Evolutionary conservation across 2,113 vertebrate genomes (phyloP).

Genomic region (Hypocryptadius cinnamomeus): DNA sequence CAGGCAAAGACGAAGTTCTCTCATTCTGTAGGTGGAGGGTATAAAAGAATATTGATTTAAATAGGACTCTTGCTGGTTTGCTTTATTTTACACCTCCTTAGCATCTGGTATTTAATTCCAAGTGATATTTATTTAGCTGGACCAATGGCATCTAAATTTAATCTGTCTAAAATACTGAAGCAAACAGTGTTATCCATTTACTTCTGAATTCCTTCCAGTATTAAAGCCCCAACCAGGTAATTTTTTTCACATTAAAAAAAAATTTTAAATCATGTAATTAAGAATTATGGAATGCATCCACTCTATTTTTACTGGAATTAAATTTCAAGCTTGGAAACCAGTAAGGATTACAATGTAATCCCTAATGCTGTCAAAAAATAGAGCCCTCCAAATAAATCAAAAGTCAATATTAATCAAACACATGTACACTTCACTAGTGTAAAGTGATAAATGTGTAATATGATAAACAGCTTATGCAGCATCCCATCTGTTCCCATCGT

Average conservation of each 20-base stretch:
- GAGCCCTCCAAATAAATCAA: neutral
- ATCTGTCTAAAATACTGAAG: neutral
- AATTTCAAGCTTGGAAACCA: neutral
- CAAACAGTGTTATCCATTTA: neutral
- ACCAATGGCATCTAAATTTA: neutral
- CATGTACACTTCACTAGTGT: neutral
- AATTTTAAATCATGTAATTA: neutral
- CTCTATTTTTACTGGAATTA: neutral
- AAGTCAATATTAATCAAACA: conserved; percentile 53
- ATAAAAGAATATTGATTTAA: neutral
- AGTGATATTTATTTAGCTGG: neutral
- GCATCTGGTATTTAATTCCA: neutral
- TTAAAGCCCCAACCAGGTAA: neutral
- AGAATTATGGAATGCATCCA: neutral
- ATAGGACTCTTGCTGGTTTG: neutral
- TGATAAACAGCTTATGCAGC: conserved; percentile 42
- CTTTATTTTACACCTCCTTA: conserved; percentile 27
- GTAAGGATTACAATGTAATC: neutral
- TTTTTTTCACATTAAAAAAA: neutral
- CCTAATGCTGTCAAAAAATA: neutral
- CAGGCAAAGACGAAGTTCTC: neutral
- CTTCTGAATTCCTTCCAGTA: neutral
- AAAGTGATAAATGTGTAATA: conserved; percentile 43
- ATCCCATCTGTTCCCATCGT: conserved; percentile 45
- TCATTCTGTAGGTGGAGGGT: neutral